A percentile compares a stretch with the other conserved stretches of the same genome.
Evolutionary conservation across 2,888 invertebrate species (phyloP).

Genomic region (Ditula angustiorana): DNA sequence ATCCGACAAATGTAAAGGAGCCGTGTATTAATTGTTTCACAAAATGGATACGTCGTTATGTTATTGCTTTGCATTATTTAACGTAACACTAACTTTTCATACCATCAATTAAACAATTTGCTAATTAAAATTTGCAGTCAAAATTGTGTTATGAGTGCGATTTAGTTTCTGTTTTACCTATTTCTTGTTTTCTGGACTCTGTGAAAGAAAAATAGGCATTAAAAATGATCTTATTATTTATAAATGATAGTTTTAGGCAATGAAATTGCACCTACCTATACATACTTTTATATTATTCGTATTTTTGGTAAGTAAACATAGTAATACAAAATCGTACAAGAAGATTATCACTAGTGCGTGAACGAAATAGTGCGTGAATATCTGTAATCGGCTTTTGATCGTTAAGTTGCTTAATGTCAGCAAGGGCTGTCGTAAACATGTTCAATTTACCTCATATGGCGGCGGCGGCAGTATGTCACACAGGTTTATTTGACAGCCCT

Average conservation of each 20-base stretch:
- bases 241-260: not conserved
- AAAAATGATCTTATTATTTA: not conserved
- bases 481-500: slow-evolving; percentile 86
- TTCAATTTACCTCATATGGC: slow-evolving; percentile 85
- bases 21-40: not conserved
- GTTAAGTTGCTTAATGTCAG: slow-evolving; percentile 38
- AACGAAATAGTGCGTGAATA: slow-evolving; percentile 27
- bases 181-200: slow-evolving; percentile 79
- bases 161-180: slow-evolving; percentile 51
- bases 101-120: slow-evolving; percentile 9
- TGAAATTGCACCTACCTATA: not conserved
- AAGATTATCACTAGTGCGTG: slow-evolving; percentile 10
- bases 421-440: slow-evolving; percentile 35
- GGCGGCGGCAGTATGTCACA: slow-evolving; percentile 88
- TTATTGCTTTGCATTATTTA: slow-evolving; percentile 29
- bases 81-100: not conserved
- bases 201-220: slow-evolving; percentile 52
- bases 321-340: slow-evolving; percentile 16
- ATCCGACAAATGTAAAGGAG: slow-evolving; percentile 7
- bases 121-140: slow-evolving; percentile 27
- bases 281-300: not conserved
- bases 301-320: not conserved
- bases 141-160: slow-evolving; percentile 37
- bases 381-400: slow-evolving; percentile 36
- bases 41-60: slow-evolving; percentile 22